Conservation (phyloP, 2,113 vertebrate species). For the Hypomesus transpacificus region DNA sequence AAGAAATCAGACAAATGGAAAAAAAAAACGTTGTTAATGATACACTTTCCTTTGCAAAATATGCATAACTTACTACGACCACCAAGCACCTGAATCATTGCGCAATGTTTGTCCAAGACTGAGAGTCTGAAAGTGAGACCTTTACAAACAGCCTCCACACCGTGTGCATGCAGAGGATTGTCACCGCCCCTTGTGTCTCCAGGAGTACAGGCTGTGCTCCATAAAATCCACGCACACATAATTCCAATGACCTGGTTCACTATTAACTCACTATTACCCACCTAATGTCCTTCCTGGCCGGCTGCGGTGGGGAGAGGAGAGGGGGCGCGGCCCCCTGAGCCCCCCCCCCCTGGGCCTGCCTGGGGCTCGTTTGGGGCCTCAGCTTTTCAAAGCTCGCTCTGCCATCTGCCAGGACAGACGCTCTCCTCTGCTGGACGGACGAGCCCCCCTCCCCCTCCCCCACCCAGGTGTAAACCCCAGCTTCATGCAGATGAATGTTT, state of each 20-base stretch:
- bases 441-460: slow-evolving; percentile 10
- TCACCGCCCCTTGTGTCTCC: slow-evolving; percentile 16
- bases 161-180: neutral
- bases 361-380: slow-evolving; percentile 67
- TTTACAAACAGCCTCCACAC: slow-evolving; percentile 13
- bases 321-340: slow-evolving; percentile 44
- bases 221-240: slow-evolving; percentile 69
- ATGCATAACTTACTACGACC: neutral
- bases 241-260: slow-evolving; percentile 76
- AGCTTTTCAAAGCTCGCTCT: slow-evolving; percentile 64
- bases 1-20: too few relatives aligned
- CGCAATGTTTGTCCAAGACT: slow-evolving; percentile 68
- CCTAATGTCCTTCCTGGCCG: slow-evolving; percentile 68
- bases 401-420: slow-evolving; percentile 66
- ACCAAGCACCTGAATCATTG: slow-evolving; percentile 54
- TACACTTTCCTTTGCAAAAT: neutral
- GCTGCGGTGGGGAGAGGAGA: slow-evolving; percentile 56
- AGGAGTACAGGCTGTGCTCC: slow-evolving; percentile 63
- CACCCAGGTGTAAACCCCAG: slow-evolving; percentile 51
- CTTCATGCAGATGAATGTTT: slow-evolving; percentile 58
- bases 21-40: neutral
- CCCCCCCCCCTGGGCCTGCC: slow-evolving; percentile 62
- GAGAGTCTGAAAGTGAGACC: slow-evolving; percentile 64
- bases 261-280: slow-evolving; percentile 72
- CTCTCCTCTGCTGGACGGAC: slow-evolving; percentile 17